phyloP scores from a whole-genome alignment of 2,113 vertebrate species.

The Herpetotheres cachinnans region DNA sequence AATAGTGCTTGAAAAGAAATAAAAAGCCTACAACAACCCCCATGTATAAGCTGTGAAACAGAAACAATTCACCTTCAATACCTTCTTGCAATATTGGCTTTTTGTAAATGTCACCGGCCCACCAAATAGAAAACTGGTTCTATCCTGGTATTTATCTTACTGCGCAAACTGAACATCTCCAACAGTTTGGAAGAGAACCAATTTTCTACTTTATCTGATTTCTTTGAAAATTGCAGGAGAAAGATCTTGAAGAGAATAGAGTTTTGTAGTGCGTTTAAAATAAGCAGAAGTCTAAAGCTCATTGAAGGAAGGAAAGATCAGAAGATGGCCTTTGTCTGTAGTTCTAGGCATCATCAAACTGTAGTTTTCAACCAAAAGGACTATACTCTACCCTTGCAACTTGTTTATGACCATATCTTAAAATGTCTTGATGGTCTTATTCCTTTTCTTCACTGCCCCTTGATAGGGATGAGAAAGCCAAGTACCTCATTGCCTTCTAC shows the following conservation, averaged over 20 bases:
- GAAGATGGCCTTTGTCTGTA: background rate
- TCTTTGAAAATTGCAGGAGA: background rate
- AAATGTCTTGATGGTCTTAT: background rate
- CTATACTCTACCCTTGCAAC: background rate
- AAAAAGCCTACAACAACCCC: background rate
- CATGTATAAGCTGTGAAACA: background rate
- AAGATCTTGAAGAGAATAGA: background rate
- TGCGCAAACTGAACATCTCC: background rate
- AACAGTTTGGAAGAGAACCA: background rate
- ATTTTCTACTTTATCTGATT: background rate
- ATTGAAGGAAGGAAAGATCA: background rate
- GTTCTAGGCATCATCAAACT: background rate
- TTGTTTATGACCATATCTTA: background rate
- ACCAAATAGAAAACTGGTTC: background rate
- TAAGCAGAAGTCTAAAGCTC: background rate
- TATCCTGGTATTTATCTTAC: background rate
- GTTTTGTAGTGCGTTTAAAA: background rate
- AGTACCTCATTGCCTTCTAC: background rate
- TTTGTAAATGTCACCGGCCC: background rate
- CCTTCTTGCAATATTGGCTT: background rate
- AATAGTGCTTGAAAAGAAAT: background rate
- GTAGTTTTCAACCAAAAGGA: background rate
- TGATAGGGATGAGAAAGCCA: background rate
- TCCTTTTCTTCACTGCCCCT: background rate
- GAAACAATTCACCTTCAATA: background rate